Conservation (phyloP, 2,888 invertebrate species). For the Agrenia bidenticulata region DNA sequence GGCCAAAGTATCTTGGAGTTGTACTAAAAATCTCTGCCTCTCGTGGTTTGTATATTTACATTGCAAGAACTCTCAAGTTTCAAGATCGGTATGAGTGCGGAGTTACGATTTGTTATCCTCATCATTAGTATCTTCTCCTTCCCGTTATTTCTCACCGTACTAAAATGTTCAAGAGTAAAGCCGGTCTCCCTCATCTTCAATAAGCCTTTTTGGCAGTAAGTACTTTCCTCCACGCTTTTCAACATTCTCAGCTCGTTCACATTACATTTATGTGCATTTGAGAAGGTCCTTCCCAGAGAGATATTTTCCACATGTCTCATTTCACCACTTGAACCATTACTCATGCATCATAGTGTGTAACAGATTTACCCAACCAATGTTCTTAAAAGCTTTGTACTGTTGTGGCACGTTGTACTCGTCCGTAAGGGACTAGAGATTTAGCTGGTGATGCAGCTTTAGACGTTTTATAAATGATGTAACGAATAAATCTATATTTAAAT, state of each 20-base stretch:
- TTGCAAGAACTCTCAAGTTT: too few relatives aligned
- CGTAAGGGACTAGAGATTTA: too few relatives aligned
- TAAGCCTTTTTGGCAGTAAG: neutral
- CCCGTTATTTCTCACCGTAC: conserved; percentile 4
- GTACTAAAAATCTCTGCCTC: too few relatives aligned
- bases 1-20: too few relatives aligned
- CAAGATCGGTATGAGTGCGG: neutral
- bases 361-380: too few relatives aligned
- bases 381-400: too few relatives aligned
- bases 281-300: neutral
- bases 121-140: neutral
- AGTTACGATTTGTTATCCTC: conserved; percentile 2
- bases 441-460: too few relatives aligned
- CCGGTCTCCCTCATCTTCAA: too few relatives aligned
- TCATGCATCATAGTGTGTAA: neutral
- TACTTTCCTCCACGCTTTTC: conserved; percentile 1
- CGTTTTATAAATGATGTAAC: too few relatives aligned
- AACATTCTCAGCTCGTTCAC: conserved; percentile 1
- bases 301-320: conserved; percentile 6
- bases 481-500: too few relatives aligned
- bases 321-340: neutral
- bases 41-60: too few relatives aligned
- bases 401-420: too few relatives aligned
- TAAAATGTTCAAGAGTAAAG: neutral
- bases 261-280: neutral